Evolutionary conservation across 2,113 vertebrate genomes (phyloP), one percentile per base, ranked within the genome.

Genomic region (Pluvialis apricaria): DNA sequence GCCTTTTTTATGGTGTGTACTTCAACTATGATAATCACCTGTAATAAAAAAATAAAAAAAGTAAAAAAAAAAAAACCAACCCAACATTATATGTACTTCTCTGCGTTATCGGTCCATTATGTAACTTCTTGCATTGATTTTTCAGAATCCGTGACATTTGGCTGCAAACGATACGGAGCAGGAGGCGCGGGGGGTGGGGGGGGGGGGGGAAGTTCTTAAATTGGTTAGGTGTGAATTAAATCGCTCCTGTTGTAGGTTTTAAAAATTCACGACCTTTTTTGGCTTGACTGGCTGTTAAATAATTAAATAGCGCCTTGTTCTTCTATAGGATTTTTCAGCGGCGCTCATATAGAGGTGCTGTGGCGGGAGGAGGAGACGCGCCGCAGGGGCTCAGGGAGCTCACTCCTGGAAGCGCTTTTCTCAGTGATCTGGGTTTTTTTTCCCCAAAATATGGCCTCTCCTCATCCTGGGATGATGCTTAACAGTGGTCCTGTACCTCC

Each of bases 11-110:
- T 88, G 88, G 54, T 78, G 76, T 88, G 82, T 90, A 78, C 83
- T 94, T 95, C 96, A 93, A 64, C 88, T 61, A 22, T 90, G 82
- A 91, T 94, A 95, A 95, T 94, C 82, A 92, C 90, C 86, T 90
- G 80, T 60, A 92, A 77, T 93, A 90, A 95, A 94, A 95, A 91
- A 52, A n/a, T n/a, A n/a, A n/a, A n/a, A n/a, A n/a, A n/a, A n/a
- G n/a, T 6, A 22, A 24, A 55, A 54, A 77, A 32, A 28, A 40
- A 62, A 38, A 21, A 65, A 14, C n/a, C n/a, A n/a, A 9, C 17
- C 25, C 60, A 9, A 8, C 2, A 0, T 88, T 83, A n/a, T 73
- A 86, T 83, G 60, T 73, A 62, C 87, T 82, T 51, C 65, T 82
- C 77, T 72, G 12, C 71, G 49, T 91, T 75, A 92, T 77, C 96